phyloP scores from a whole-genome alignment of 1,140 invertebrate genomes.

The Atta texana region DNA sequence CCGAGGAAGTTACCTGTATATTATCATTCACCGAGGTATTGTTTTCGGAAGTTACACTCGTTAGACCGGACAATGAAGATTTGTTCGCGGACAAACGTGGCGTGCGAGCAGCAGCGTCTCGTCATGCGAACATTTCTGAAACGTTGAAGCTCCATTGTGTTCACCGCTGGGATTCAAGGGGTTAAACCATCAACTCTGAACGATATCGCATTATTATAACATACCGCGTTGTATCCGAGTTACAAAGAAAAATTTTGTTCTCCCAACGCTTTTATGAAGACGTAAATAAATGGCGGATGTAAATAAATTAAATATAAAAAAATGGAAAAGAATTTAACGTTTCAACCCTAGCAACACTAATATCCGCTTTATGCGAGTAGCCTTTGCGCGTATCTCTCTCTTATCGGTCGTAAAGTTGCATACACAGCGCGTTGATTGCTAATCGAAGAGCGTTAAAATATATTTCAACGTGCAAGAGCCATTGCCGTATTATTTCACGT shows the following conservation, averaged over 20 bases:
- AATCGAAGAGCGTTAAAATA: constrained; percentile 46
- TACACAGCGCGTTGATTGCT: constrained; percentile 20
- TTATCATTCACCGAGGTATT: constrained; percentile 61
- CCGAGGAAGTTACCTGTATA: constrained; percentile 30
- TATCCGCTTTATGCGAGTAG: constrained; percentile 5
- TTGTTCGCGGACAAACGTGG: constrained; percentile 54
- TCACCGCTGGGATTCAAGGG: constrained; percentile 48
- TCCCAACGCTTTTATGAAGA: constrained; percentile 1
- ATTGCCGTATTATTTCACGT: constrained; percentile 47
- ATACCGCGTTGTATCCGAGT: neutral
- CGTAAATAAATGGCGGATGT: neutral
- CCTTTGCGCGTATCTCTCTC: neutral
- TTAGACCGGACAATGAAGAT: constrained; percentile 73
- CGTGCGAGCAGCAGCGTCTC: constrained; percentile 54
- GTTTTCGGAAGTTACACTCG: constrained; percentile 76
- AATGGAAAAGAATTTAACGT: neutral
- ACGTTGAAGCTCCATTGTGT: constrained; percentile 69
- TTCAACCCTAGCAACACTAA: neutral
- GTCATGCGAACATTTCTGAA: constrained; percentile 71
- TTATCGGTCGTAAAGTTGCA: constrained; percentile 2
- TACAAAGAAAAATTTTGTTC: constrained; percentile 21
- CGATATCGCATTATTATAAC: constrained; percentile 51
- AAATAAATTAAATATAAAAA: constrained; percentile 4
- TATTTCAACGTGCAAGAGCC: constrained; percentile 12
- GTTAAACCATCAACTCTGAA: constrained; percentile 58